Evolutionary conservation across 2,113 vertebrate species (phyloP).

Genomic region (Phodopus roborovskii): DNA sequence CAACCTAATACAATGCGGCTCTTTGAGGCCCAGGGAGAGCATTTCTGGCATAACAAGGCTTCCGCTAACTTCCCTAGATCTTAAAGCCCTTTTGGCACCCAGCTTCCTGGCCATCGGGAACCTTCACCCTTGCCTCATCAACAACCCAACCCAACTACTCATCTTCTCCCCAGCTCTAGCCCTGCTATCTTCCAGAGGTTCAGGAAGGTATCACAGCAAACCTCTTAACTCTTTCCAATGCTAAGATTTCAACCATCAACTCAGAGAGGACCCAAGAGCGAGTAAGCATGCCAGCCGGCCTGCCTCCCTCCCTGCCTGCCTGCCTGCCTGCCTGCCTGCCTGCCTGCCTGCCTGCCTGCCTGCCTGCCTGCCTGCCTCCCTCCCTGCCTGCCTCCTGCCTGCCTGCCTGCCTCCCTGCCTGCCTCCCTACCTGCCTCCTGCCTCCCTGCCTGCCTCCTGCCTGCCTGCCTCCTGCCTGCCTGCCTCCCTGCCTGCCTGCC

Average conservation of each 20-base stretch:
- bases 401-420: too few relatives aligned
- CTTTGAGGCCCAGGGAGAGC: not conserved
- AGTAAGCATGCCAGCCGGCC: too few relatives aligned
- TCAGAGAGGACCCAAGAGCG: not conserved
- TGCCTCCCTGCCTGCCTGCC: too few relatives aligned
- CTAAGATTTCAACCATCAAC: not conserved
- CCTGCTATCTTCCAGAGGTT: not conserved
- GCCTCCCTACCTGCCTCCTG: too few relatives aligned
- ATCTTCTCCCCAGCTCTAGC: not conserved
- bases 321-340: too few relatives aligned
- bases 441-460: not conserved
- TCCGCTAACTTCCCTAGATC: not conserved
- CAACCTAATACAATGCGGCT: not conserved
- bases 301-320: too few relatives aligned
- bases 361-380: too few relatives aligned
- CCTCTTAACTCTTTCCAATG: conserved; percentile 17
- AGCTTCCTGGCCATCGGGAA: not conserved
- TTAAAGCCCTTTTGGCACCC: not conserved
- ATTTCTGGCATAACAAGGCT: not conserved
- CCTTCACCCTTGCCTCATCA: not conserved
- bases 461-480: not conserved
- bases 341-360: too few relatives aligned
- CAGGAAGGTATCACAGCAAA: not conserved
- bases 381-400: too few relatives aligned
- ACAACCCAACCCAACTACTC: not conserved